Evolutionary conservation across 2,888 invertebrate species (phyloP).

Genomic region (Caenorhabditis sp.): DNA sequence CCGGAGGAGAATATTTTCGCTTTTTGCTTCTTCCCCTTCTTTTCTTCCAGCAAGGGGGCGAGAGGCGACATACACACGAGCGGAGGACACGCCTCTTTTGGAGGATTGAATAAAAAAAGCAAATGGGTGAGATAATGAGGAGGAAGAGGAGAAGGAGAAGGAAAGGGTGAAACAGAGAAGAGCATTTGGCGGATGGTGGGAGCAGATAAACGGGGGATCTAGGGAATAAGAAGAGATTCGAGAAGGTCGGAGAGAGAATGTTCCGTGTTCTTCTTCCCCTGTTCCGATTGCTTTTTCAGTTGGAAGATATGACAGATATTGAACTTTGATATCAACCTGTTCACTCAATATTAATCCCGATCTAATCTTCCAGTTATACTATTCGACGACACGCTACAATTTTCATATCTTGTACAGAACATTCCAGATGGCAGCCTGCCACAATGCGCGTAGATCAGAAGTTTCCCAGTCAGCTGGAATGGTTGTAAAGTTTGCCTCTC

Average conservation of each 20-base stretch:
- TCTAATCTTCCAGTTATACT: too few relatives aligned
- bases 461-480: too few relatives aligned
- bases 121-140: conserved; percentile 61
- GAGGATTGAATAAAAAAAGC: conserved; percentile 53
- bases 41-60: conserved; percentile 25
- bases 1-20: conserved; percentile 33
- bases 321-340: too few relatives aligned
- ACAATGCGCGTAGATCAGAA: too few relatives aligned
- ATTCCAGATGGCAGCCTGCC: too few relatives aligned
- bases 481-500: too few relatives aligned
- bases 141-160: conserved; percentile 13
- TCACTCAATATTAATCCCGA: too few relatives aligned
- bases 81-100: conserved; percentile 42
- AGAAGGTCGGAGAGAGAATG: too few relatives aligned
- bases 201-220: conserved; percentile 17
- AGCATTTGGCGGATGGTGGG: conserved; percentile 3
- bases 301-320: too few relatives aligned
- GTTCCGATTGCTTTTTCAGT: neutral
- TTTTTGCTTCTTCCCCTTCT: conserved; percentile 46
- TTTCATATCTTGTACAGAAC: too few relatives aligned
- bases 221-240: neutral
- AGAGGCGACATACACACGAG: conserved; percentile 19
- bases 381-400: too few relatives aligned
- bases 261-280: too few relatives aligned
- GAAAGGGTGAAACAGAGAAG: conserved; percentile 7